phyloP scores from a whole-genome alignment of 2,797 vertebrate species.

The Buphagus erythrorhynchus region DNA sequence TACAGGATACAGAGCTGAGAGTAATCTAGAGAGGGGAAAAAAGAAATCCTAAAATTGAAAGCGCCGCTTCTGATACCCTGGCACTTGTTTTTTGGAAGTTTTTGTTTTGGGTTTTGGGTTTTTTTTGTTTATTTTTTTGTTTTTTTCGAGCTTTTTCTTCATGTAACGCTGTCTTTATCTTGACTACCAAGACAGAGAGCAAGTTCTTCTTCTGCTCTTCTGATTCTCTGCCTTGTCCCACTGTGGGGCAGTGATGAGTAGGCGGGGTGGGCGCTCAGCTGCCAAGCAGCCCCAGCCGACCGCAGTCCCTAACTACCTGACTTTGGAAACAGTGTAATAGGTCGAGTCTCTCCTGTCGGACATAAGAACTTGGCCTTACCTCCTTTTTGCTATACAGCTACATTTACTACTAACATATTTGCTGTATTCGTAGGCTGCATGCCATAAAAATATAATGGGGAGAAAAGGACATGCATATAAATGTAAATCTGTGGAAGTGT shows the following conservation, averaged over 20 bases:
- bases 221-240: not conserved
- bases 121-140: too few relatives aligned
- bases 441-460: slow-evolving; percentile 6
- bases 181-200: not conserved
- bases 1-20: not conserved
- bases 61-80: not conserved
- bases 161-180: not conserved
- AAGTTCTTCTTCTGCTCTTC: not conserved
- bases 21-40: not conserved
- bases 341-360: not conserved
- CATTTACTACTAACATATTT: not conserved
- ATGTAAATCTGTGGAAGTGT: slow-evolving; percentile 9
- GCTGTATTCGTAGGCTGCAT: not conserved
- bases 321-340: not conserved
- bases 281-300: not conserved
- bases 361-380: not conserved
- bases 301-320: not conserved
- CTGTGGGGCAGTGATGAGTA: not conserved
- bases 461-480: not conserved
- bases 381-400: not conserved
- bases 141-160: not conserved
- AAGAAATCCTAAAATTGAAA: not conserved
- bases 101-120: too few relatives aligned
- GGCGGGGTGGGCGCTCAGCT: not conserved
- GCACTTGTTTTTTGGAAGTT: not conserved